Percentiles rank a stretch among this genome's conserved stretches.
Evolutionary conservation across 2,888 invertebrate species (phyloP).

Genomic region (Creontiades dilutus): DNA sequence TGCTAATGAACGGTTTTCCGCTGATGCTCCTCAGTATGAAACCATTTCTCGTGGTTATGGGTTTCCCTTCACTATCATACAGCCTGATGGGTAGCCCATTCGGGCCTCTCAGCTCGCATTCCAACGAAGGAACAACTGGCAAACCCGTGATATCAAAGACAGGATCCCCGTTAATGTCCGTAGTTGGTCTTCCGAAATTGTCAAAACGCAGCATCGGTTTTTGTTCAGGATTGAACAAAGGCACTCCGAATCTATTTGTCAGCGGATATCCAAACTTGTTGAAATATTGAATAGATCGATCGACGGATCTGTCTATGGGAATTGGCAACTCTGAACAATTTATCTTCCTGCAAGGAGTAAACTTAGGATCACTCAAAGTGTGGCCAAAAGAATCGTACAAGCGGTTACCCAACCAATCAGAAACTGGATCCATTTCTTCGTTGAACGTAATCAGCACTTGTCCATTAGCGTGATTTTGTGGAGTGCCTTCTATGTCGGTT

Average conservation of each 20-base stretch:
- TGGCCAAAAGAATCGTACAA: conserved; percentile 69
- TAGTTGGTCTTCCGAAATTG: conserved; percentile 30
- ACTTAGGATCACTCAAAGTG: conserved; percentile 57
- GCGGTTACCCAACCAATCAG: conserved; percentile 63
- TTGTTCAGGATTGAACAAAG: conserved; percentile 68
- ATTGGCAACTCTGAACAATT: not conserved
- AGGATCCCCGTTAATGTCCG: conserved; percentile 66
- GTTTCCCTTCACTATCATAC: conserved; percentile 70
- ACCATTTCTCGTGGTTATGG: conserved; percentile 70
- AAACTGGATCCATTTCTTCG: conserved; percentile 67
- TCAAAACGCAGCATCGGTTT: conserved; percentile 69
- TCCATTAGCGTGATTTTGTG: conserved; percentile 70
- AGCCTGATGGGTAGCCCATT: conserved; percentile 69
- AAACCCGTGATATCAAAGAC: conserved; percentile 72
- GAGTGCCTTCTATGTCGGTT: conserved; percentile 71
- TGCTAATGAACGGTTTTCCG: conserved; percentile 60
- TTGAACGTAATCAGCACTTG: conserved; percentile 68
- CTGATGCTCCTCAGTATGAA: conserved; percentile 68
- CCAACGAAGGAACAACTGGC: conserved; percentile 54
- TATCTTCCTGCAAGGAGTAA: conserved; percentile 65
- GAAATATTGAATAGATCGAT: conserved; percentile 51
- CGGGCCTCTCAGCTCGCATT: conserved; percentile 55
- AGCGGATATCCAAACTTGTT: conserved; percentile 73
- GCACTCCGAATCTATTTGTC: conserved; percentile 69
- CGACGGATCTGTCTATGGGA: not conserved